These are phyloP conservation scores for Aix galericulata DNA, from an alignment of 2,113 vertebrate species.

Conservation along the genomic window DNA sequence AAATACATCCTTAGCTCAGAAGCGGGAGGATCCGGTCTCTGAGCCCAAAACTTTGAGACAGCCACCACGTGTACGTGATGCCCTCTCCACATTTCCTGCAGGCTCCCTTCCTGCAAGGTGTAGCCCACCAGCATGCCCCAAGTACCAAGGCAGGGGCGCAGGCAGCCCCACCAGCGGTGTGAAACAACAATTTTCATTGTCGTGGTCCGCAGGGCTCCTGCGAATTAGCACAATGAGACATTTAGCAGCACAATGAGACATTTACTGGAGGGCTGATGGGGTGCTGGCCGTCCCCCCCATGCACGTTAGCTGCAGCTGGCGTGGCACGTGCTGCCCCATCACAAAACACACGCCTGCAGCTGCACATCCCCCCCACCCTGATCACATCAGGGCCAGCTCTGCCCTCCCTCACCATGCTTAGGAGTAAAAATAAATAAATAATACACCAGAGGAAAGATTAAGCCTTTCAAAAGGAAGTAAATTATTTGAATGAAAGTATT, in stretches of 20 bases:
- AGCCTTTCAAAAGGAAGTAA: neutral
- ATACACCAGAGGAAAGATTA: neutral
- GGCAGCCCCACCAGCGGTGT: neutral
- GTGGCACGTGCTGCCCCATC: neutral
- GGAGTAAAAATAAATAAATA: neutral
- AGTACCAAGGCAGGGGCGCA: neutral
- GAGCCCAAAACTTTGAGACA: neutral
- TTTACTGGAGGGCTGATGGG: neutral
- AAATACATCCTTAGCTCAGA: neutral
- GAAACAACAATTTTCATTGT: neutral
- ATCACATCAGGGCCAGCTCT: neutral
- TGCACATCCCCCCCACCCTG: neutral
- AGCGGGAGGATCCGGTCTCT: neutral
- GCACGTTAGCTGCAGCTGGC: conserved; percentile 40
- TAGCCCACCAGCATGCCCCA: neutral
- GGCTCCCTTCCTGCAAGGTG: neutral
- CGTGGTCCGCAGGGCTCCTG: neutral
- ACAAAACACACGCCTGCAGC: neutral
- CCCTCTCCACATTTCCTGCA: neutral
- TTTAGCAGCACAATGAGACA: conserved; percentile 22
- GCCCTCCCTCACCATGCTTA: neutral
- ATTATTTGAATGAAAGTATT: conserved; percentile 15
- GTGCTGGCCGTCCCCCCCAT: neutral
- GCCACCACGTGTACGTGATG: fast-evolving
- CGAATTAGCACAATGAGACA: conserved; percentile 9